Evolutionary conservation across 2,113 vertebrate species (phyloP), one percentile per base, ranked within the genome.

Genomic region (Ophthalmolycus amberensis): DNA sequence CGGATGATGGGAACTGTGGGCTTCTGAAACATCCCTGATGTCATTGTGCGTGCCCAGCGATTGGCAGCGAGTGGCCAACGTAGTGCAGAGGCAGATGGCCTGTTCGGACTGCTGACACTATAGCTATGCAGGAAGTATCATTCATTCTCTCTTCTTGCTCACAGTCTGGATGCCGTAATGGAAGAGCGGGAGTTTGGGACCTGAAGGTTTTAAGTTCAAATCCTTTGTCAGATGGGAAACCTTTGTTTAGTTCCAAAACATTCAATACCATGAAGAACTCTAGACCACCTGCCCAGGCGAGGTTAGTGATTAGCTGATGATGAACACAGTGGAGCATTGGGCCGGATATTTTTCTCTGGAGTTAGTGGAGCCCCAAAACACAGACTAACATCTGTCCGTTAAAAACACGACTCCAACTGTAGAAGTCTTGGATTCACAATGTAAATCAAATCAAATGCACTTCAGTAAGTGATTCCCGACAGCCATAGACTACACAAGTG

Each of bases 41-140:
- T 86, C 64, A 71, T 54, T 85, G 71, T 66, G 67, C 48, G 62
- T 54, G 77, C 14, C 59, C 34, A 16, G 38, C 14, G 5, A 64
- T 63, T 81, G 52, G 83, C 52, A 56, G 66, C 0, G 2, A 84
- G 59, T 37, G 62, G 69, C 50, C 65, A 29, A 27, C 62, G 64
- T 76, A 63, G 79, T 66, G 29, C 56, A 22, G 56, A 54, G 70
- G 78, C 88, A 90, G 90, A 90, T 89, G 82, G 83, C 63, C 63
- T 11, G 62, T 68, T 83, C 37, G 52, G 44, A 63, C 42, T 40
- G 62, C 70, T 70, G 77, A 48, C 84, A 32, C 56, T 20, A 54
- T 15, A 46, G 50, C 59, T 63, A 25, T 60, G 58, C 25, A 22
- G 27, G 22, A 71, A 18, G 0, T 71, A 15, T 12, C 58, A 71